Evolutionary conservation across 1,140 invertebrate species (phyloP).

Genomic region (Agrilus planipennis): DNA sequence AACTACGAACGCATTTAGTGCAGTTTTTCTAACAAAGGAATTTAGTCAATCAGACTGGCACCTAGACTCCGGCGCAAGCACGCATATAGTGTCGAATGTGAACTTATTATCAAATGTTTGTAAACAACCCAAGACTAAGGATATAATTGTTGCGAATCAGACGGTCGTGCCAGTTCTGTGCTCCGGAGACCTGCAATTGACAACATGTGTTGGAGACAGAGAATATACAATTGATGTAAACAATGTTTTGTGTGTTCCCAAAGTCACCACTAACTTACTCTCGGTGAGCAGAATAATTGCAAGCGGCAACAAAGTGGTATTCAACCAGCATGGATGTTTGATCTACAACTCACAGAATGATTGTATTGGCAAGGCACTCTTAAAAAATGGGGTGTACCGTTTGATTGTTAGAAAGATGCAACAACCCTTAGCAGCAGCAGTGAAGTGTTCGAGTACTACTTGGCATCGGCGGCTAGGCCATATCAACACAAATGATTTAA

Average conservation of each 20-base stretch:
- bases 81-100: too few relatives aligned
- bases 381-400: background rate
- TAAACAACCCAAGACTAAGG: too few relatives aligned
- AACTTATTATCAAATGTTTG: too few relatives aligned
- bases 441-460: background rate
- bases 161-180: background rate
- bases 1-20: too few relatives aligned
- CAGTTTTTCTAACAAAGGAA: too few relatives aligned
- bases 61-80: too few relatives aligned
- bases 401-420: background rate
- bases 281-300: constrained; percentile 5
- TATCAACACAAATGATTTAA: constrained; percentile 10
- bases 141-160: too few relatives aligned
- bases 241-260: too few relatives aligned
- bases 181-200: background rate
- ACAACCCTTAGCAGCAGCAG: background rate
- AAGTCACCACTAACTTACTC: constrained; percentile 3
- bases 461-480: constrained; percentile 14
- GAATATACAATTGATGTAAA: background rate
- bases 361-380: background rate
- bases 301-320: background rate
- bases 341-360: background rate
- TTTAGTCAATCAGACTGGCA: too few relatives aligned
- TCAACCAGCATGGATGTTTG: constrained; percentile 2
- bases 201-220: background rate